phyloP scores from a whole-genome alignment of 2,113 vertebrate species.

The Oreocharis arfaki region DNA sequence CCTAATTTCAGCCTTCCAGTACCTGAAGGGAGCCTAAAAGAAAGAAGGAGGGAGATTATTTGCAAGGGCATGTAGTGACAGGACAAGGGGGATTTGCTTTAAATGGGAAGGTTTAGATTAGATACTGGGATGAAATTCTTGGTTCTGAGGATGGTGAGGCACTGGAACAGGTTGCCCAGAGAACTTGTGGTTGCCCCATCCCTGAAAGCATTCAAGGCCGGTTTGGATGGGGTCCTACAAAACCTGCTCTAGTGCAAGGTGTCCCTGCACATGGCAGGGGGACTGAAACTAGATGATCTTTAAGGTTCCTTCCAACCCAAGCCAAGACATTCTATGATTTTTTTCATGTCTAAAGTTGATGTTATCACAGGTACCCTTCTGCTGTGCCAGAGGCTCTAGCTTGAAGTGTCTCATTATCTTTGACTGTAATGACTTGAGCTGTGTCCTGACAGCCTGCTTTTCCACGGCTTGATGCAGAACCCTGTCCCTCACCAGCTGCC shows the following conservation, averaged over 20 bases:
- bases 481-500: not conserved
- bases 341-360: not conserved
- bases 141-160: not conserved
- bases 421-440: not conserved
- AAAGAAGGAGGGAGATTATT: not conserved
- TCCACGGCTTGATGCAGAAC: not conserved
- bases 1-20: not conserved
- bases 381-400: not conserved
- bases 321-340: not conserved
- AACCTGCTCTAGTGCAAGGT: not conserved
- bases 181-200: not conserved
- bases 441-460: not conserved
- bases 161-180: not conserved
- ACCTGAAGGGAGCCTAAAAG: not conserved
- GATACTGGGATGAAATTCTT: not conserved
- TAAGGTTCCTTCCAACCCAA: not conserved
- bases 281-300: not conserved
- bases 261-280: not conserved
- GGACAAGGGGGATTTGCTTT: not conserved
- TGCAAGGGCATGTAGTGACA: not conserved
- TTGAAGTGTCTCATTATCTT: not conserved
- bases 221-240: not conserved
- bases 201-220: not conserved
- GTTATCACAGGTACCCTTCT: not conserved
- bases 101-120: not conserved